A percentile compares a stretch with the other conserved stretches of the same genome.
phyloP scores from a whole-genome alignment of 2,797 vertebrate species.

The Platyrinchus mystaceus region DNA sequence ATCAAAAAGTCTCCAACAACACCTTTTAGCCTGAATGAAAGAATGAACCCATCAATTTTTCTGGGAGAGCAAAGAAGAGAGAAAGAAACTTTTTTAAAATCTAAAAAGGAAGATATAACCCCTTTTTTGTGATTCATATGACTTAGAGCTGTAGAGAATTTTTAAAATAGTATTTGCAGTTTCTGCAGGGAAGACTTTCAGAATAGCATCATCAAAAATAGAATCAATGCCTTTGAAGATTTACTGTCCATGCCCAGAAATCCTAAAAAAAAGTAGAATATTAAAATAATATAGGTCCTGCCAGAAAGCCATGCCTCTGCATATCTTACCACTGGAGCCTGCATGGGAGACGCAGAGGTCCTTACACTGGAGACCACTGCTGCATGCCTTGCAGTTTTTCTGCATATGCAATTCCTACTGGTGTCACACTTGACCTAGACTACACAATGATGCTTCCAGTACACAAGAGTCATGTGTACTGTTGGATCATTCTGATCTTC shows the following conservation, averaged over 20 bases:
- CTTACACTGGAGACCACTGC: neutral
- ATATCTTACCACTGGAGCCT: neutral
- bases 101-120: neutral
- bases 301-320: neutral
- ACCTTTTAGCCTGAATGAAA: neutral
- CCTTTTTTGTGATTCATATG: slow-evolving; percentile 29
- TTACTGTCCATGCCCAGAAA: neutral
- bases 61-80: neutral
- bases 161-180: slow-evolving; percentile 42
- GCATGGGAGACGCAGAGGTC: neutral
- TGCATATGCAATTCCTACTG: neutral
- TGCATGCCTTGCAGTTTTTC: neutral
- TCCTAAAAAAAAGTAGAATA: neutral
- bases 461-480: neutral
- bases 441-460: neutral
- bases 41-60: neutral
- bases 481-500: neutral
- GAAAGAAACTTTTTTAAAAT: neutral
- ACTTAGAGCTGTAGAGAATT: slow-evolving; percentile 16
- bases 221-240: neutral
- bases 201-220: slow-evolving; percentile 47
- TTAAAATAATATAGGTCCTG: neutral
- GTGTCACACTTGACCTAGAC: neutral
- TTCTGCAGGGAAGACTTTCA: slow-evolving; percentile 35
- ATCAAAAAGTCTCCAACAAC: neutral